These are phyloP conservation scores for Centroberyx gerrardi DNA, from an alignment of 2,797 vertebrate genomes.

Conservation along the genomic window DNA sequence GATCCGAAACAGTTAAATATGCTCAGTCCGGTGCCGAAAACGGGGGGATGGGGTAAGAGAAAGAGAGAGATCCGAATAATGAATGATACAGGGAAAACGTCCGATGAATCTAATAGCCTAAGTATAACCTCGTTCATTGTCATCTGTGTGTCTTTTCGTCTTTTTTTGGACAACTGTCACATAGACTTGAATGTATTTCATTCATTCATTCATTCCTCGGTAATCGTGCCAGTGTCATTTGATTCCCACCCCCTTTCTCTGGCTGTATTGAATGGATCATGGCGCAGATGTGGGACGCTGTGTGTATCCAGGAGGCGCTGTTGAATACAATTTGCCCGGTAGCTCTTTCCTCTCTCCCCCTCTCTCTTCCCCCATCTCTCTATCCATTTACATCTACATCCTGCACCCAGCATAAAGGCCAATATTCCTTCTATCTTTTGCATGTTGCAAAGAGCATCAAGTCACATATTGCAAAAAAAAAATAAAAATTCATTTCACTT, in stretches of 20 bases:
- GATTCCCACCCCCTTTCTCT: slow-evolving; percentile 39
- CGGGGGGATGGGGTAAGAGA: slow-evolving; percentile 54
- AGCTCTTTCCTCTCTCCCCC: slow-evolving; percentile 18
- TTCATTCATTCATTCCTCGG: slow-evolving; percentile 58
- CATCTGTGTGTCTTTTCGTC: slow-evolving; percentile 1
- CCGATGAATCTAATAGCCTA: slow-evolving; percentile 13
- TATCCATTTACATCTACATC: slow-evolving; percentile 7
- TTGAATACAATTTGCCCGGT: slow-evolving; percentile 61
- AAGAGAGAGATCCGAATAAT: slow-evolving; percentile 28
- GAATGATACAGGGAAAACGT: slow-evolving; percentile 34
- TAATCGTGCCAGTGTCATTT: slow-evolving; percentile 60
- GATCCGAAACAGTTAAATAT: slow-evolving; percentile 27
- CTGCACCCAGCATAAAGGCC: slow-evolving; percentile 21
- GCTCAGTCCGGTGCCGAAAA: slow-evolving; percentile 25
- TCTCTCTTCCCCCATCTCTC: slow-evolving; percentile 12
- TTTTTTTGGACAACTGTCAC: slow-evolving; percentile 39
- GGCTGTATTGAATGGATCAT: slow-evolving; percentile 56
- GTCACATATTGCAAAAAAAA: too few species aligned
- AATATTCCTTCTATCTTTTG: not conserved
- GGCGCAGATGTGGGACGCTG: slow-evolving; percentile 68
- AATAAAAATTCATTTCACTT: too few species aligned
- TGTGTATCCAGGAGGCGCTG: slow-evolving; percentile 70
- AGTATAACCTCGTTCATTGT: not conserved
- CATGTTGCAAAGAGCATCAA: too few species aligned
- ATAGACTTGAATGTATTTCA: slow-evolving; percentile 20